Percentiles rank a stretch among this genome's conserved stretches.
Evolutionary conservation across 1,140 invertebrate species (phyloP).

Genomic region (fruit fly (Drosophila melanogaster)): DNA sequence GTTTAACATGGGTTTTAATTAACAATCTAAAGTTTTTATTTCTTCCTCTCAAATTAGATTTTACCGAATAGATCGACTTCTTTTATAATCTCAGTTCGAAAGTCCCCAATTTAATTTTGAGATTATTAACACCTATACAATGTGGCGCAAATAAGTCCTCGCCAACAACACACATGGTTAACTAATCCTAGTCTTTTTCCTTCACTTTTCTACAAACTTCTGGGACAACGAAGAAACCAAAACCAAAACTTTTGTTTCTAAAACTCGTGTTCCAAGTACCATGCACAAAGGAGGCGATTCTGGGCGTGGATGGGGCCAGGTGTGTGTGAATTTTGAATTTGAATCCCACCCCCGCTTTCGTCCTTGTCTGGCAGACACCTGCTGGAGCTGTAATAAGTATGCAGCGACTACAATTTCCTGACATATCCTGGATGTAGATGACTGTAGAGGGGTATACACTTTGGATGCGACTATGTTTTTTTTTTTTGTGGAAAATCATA

Average conservation of each 20-base stretch:
- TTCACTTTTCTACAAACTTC: conserved; percentile 26
- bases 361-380: conserved; percentile 61
- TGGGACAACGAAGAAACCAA: conserved; percentile 71
- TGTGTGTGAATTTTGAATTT: conserved; percentile 72
- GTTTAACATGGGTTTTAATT: neutral
- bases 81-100: conserved; percentile 11
- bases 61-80: neutral
- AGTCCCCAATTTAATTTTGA: conserved; percentile 18
- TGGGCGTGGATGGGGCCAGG: conserved; percentile 24
- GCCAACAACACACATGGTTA: conserved; percentile 24
- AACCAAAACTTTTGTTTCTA: conserved; percentile 82
- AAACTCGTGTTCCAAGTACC: conserved; percentile 83
- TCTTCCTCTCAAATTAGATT: neutral
- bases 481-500: neutral
- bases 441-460: conserved; percentile 1
- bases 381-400: conserved; percentile 76
- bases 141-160: conserved; percentile 12
- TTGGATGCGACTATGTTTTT: neutral
- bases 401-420: conserved; percentile 38
- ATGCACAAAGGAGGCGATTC: conserved; percentile 33
- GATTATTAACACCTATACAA: conserved; percentile 31
- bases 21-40: neutral
- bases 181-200: conserved; percentile 26
- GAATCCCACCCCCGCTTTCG: conserved; percentile 17
- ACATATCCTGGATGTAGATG: conserved; percentile 8